Base-by-base conservation (phyloP, 2,888 invertebrate genomes). In the Dynastes maya region DNA sequence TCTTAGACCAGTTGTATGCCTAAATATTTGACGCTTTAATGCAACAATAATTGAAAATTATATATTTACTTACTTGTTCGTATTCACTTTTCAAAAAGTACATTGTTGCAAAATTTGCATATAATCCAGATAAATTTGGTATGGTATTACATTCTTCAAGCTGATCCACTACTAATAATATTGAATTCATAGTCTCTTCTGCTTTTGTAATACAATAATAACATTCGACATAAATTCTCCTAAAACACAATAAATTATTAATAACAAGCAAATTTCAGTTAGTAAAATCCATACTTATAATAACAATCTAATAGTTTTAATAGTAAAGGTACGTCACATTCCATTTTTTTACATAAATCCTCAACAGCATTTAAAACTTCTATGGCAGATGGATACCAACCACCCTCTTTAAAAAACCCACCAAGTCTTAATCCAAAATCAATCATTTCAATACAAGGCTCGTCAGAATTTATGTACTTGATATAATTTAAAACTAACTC, bases 31-130 rank as follows among this genome's bases (percentile, higher is more conserved):
- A 74, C 11, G 22, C 27, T 65, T 51, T 64, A 77, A 70, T 64
- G 9, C 0, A 64, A 58, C 13, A 55, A 78, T 65, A 40, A 55
- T 71, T 11, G 55, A 37, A 49, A 16, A 55, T 70, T 70, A 55
- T 27, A 3, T 22, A 65, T 75, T 55, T 27, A 84, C 92, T 91
- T 87, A 95, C 95, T 89, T 92, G 89, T 88, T 94, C 93, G 89
- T 96, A 97, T 91, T 96, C 95, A 89, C 96, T 96, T 86, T 95
- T 93, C 85, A 94, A 93, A 90, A 95, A 97, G 90, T 93, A 94
- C 85, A 96, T 91, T 82, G 93, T 91, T 84, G 96, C 95, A 89
- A 96, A 95, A 90, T 96, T 95, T 82, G 95, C 93, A 88, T 94
- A 96, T 61, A 96, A 91, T 75, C 94, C 93, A 82, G 96, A 95